These are phyloP conservation scores for Campylomormyrus numenius DNA, from an alignment of 2,113 vertebrate genomes.

Conservation along the genomic window DNA sequence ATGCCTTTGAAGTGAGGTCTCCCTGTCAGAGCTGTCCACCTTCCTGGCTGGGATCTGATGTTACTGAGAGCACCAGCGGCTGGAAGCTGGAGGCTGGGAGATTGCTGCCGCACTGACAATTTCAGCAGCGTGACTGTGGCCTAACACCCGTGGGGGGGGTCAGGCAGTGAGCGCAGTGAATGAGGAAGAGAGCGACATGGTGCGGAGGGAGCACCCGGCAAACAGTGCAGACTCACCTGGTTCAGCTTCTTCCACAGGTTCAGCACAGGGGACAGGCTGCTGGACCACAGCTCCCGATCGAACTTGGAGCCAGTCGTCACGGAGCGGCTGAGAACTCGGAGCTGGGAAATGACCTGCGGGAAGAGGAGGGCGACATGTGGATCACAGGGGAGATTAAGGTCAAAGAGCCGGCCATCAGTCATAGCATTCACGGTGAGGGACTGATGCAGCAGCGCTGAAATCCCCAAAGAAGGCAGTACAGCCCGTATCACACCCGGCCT, in stretches of 20 bases:
- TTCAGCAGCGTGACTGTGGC: background rate
- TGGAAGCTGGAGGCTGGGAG: background rate
- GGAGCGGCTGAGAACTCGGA: conserved; percentile 79
- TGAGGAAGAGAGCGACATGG: background rate
- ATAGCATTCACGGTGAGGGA: background rate
- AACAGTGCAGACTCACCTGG: conserved; percentile 64
- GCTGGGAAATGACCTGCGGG: conserved; percentile 85
- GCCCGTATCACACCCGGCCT: background rate
- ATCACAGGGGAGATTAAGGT: background rate
- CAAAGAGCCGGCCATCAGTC: background rate
- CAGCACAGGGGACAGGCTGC: conserved; percentile 85
- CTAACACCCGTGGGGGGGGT: background rate
- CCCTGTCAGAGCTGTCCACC: background rate
- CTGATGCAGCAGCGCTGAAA: no score
- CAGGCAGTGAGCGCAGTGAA: background rate
- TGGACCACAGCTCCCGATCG: conserved; percentile 91
- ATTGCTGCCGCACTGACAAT: background rate
- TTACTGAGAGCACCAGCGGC: background rate
- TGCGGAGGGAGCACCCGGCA: background rate
- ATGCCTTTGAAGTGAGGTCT: background rate
- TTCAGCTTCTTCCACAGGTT: conserved; percentile 96
- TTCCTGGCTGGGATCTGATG: background rate
- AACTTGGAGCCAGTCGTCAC: conserved; percentile 85
- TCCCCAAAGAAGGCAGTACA: background rate
- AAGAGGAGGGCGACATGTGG: conserved; percentile 29